Evolutionary conservation across 2,797 vertebrate genomes (phyloP), one percentile per base, ranked within the genome.

Genomic region (Fratercula arctica): DNA sequence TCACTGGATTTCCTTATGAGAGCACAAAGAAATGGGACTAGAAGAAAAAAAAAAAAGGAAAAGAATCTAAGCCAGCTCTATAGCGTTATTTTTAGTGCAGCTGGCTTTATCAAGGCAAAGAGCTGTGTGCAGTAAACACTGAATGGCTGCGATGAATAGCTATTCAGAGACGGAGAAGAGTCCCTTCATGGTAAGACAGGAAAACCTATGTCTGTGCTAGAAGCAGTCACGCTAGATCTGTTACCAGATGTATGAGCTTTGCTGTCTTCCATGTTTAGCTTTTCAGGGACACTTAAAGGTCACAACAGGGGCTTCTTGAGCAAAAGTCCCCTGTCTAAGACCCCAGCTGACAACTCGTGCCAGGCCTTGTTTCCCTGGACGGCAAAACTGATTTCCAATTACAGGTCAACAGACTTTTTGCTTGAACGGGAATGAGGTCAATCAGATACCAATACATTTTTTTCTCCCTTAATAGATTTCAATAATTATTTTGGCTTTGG

Each of bases 301-400:
- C 53, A 78, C 26, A 68, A 63, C 20, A 59, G 21, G 20, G n/a
- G 3, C 53, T 90, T 67, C 56, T 39, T 28, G 19, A 95, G 41
- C n/a, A 78, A 28, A 84, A 48, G 12, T 31, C 33, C 23, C 28
- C 17, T 28, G 4, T 39, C 33, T 88, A 72, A 89, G 50, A 73
- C 16, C 6, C 12, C 35, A 69, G 45, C 20, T 76, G 70, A 76
- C 18, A 82, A 50, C 5, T 73, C 35, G 41, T 4, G 2, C 17
- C 61, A 23, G 9, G 35, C 15, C n/a, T 90, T 53, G 24, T 77
- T 78, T 45, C 45, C 45, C 60, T 74, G 78, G 37, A 87, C 89
- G 53, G 48, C 53, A 87, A 83, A 95, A 81, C 33, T 53, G n/a
- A 60, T 90, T 95, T 91, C 87, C 69, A 94, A 39, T 94, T 87